phyloP scores from a whole-genome alignment of 2,888 invertebrate species.

The Ochropleura leucogaster region DNA sequence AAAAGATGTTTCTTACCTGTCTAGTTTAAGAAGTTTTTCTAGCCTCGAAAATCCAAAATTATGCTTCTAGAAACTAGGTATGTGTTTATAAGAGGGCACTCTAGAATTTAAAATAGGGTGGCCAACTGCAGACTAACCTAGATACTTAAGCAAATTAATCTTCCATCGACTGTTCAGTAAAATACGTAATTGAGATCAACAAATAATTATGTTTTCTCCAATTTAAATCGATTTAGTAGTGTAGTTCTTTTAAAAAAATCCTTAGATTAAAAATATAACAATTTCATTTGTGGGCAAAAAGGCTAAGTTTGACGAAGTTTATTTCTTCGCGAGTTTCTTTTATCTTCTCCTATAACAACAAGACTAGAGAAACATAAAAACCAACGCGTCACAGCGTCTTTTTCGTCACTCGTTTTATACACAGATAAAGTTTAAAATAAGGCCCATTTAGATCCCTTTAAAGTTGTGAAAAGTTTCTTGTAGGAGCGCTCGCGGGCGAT shows the following conservation, averaged over 20 bases:
- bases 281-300: conserved; percentile 19
- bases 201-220: conserved; percentile 1
- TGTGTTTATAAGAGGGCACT: too few relatives aligned
- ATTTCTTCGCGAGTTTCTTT: conserved; percentile 29
- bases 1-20: too few relatives aligned
- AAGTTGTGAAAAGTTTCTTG: conserved; percentile 83
- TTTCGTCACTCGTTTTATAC: conserved; percentile 64
- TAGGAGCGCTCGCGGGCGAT: conserved; percentile 82
- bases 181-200: conserved; percentile 15
- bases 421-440: conserved; percentile 78
- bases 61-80: too few relatives aligned
- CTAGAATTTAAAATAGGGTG: too few relatives aligned
- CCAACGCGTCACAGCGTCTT: conserved; percentile 33
- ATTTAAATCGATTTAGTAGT: conserved; percentile 10
- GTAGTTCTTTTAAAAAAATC: neutral
- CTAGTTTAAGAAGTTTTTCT: too few relatives aligned
- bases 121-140: neutral
- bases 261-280: neutral
- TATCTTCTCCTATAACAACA: conserved; percentile 40
- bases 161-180: neutral
- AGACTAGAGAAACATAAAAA: conserved; percentile 55
- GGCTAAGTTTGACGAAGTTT: conserved; percentile 34
- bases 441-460: conserved; percentile 83
- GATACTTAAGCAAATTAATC: conserved; percentile 11
- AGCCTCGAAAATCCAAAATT: too few relatives aligned